Percentiles rank a stretch among this genome's conserved stretches.
These are phyloP conservation scores for Mycalesis mineus DNA, from an alignment of 2,888 invertebrate genomes.

Conservation along the genomic window DNA sequence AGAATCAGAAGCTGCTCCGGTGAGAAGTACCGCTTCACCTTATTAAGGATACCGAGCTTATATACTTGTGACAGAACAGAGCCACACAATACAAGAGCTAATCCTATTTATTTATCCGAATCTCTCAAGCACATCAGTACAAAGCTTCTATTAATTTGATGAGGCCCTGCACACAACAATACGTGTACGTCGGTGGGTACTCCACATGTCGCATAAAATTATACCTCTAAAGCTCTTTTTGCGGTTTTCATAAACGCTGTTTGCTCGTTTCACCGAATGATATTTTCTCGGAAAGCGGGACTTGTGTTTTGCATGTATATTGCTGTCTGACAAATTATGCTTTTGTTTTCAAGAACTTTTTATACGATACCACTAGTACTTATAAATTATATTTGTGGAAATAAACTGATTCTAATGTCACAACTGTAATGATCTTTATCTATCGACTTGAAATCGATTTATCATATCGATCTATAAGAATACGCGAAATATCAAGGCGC, in stretches of 20 bases:
- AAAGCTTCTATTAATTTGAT: conserved; percentile 3
- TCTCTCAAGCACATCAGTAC: not conserved
- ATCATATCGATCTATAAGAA: no score
- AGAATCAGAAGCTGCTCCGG: no score
- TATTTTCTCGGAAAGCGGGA: conserved; percentile 16
- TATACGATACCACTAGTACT: conserved; percentile 7
- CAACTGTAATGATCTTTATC: no score
- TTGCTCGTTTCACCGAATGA: conserved; percentile 19
- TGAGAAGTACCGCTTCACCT: no score
- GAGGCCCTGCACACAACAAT: conserved; percentile 4
- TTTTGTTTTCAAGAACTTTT: conserved; percentile 3
- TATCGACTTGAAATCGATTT: no score
- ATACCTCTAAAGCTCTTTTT: conserved; percentile 10
- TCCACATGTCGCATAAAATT: conserved; percentile 14
- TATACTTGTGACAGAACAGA: no score
- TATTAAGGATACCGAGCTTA: no score
- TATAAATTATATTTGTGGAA: conserved; percentile 5
- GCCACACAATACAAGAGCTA: not conserved
- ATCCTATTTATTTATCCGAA: not conserved
- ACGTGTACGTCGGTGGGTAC: no score
- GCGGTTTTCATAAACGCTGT: conserved; percentile 24
- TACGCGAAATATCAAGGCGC: no score
- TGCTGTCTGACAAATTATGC: conserved; percentile 22
- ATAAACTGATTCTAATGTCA: no score
- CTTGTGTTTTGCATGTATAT: conserved; percentile 26